Evolutionary conservation across 2,113 vertebrate genomes (phyloP).

Genomic region (Pavo muticus): DNA sequence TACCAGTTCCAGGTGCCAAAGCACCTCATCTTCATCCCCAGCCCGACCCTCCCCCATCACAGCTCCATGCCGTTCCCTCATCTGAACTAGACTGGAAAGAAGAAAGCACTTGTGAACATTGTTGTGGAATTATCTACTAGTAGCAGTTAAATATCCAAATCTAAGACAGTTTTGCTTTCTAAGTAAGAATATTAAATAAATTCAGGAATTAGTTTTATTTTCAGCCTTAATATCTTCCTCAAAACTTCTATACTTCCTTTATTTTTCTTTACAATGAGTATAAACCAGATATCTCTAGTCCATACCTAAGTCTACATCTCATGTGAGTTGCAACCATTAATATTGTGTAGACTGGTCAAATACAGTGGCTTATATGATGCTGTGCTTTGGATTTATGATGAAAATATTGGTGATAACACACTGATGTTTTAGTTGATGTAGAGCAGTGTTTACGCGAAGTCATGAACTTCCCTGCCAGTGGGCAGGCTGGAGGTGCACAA

Average conservation of each 20-base stretch:
- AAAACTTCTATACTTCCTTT: background rate
- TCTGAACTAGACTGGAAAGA: background rate
- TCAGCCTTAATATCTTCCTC: background rate
- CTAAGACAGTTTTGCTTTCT: background rate
- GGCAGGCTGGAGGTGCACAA: background rate
- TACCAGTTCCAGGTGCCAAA: no score
- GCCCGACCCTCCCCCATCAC: no score
- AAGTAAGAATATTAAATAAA: background rate
- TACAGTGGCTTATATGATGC: background rate
- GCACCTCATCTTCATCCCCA: no score
- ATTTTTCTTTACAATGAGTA: background rate
- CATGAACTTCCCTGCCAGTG: no score
- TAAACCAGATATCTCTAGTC: background rate
- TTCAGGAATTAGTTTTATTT: background rate
- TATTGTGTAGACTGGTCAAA: background rate
- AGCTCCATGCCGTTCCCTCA: no score
- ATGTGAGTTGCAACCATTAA: background rate
- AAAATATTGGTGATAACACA: no score
- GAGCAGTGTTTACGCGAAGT: background rate
- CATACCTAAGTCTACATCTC: background rate
- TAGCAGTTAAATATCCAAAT: background rate
- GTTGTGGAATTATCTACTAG: background rate
- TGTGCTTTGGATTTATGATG: no score
- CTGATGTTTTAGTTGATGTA: no score
- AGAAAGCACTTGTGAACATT: background rate